These are phyloP conservation scores for Gibbula magus DNA, from an alignment of 2,888 invertebrate genomes.

Conservation along the genomic window DNA sequence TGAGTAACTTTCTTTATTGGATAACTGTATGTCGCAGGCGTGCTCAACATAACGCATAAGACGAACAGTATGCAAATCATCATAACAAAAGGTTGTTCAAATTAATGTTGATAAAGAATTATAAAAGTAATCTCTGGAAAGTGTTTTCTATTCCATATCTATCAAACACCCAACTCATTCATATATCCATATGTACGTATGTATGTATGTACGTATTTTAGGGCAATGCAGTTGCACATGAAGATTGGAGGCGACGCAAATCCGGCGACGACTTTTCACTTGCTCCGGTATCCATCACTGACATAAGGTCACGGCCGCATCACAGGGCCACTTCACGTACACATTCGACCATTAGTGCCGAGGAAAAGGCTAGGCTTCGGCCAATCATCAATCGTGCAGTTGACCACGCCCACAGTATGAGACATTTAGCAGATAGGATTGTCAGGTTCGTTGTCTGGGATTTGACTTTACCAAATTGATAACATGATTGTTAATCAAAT, in stretches of 20 bases:
- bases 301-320: neutral
- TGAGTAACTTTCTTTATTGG: no score
- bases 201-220: neutral
- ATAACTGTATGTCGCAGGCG: no score
- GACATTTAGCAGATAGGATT: neutral
- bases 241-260: slow-evolving; percentile 1
- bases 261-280: neutral
- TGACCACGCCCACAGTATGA: slow-evolving; percentile 15
- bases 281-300: slow-evolving; percentile 9
- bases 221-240: slow-evolving; percentile 15
- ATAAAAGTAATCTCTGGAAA: no score
- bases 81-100: no score
- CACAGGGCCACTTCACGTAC: neutral
- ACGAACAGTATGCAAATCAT: no score
- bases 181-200: no score
- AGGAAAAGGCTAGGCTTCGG: slow-evolving; percentile 16
- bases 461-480: no score
- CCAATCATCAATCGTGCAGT: slow-evolving; percentile 23
- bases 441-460: slow-evolving; percentile 3
- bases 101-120: no score
- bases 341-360: neutral
- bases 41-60: no score
- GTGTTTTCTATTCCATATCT: no score
- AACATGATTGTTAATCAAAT: no score
- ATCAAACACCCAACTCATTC: no score